Percentiles rank a stretch among this genome's conserved stretches.
Conservation (phyloP, 2,888 invertebrate genomes). For the Polyploca ridens region DNA sequence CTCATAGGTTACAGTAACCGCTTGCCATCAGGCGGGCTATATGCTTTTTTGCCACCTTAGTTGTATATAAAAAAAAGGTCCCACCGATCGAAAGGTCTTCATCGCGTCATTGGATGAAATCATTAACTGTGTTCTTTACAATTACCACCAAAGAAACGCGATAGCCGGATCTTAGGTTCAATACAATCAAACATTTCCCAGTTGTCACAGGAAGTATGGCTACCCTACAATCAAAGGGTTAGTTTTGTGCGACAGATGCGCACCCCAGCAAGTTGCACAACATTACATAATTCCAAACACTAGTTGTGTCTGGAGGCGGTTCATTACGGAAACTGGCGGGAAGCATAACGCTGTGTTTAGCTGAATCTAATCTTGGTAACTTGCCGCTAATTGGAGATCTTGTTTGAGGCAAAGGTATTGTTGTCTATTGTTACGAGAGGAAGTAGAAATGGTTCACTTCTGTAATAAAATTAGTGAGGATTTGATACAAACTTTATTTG, state of each 20-base stretch:
- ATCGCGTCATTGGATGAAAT: too few relatives aligned
- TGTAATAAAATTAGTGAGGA: too few relatives aligned
- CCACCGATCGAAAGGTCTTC: too few relatives aligned
- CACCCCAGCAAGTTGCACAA: slow-evolving; percentile 29
- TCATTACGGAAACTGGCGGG: slow-evolving; percentile 39
- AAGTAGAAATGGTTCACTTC: not conserved
- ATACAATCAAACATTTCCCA: too few relatives aligned
- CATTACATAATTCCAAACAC: slow-evolving; percentile 48
- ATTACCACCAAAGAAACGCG: too few relatives aligned
- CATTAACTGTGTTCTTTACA: too few relatives aligned
- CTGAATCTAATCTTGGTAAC: slow-evolving; percentile 25
- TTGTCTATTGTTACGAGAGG: slow-evolving; percentile 10
- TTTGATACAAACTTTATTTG: too few relatives aligned
- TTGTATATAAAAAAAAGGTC: too few relatives aligned
- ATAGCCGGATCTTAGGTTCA: too few relatives aligned
- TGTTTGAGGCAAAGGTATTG: slow-evolving; percentile 48
- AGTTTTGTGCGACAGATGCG: slow-evolving; percentile 54
- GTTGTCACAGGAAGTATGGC: slow-evolving; percentile 14
- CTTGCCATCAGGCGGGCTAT: too few relatives aligned
- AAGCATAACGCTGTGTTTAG: not conserved
- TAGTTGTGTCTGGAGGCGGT: slow-evolving; percentile 64
- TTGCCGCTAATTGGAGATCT: slow-evolving; percentile 46
- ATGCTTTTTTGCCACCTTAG: too few relatives aligned
- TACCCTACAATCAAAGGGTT: slow-evolving; percentile 60
- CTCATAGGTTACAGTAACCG: too few relatives aligned